Conservation (phyloP, 2,797 vertebrate genomes). For the Lacerta agilis region DNA sequence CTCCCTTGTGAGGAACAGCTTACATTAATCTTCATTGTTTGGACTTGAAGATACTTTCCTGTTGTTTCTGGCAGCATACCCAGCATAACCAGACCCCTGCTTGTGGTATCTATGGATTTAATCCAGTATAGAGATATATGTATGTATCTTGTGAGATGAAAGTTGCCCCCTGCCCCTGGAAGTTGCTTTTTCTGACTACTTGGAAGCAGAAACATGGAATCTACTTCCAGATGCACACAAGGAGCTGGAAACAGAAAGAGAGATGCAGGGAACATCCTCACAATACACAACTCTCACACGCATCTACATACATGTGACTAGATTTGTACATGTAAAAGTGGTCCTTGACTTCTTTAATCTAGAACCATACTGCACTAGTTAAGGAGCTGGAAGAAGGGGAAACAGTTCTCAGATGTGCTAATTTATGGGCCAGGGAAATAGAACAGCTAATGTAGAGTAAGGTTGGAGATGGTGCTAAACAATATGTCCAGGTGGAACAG, state of each 20-base stretch:
- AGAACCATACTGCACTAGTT: not conserved
- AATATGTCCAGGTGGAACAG: no score
- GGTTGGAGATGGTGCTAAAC: not conserved
- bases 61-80: not conserved
- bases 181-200: not conserved
- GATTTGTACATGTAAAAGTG: not conserved
- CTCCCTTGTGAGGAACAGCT: not conserved
- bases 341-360: not conserved
- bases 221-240: not conserved
- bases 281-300: not conserved
- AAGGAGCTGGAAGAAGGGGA: rapidly evolving
- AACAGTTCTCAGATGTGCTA: slow-evolving; percentile 60
- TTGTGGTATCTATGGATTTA: not conserved
- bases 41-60: not conserved
- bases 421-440: not conserved
- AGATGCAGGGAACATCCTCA: not conserved
- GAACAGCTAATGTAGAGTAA: not conserved
- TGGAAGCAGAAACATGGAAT: not conserved
- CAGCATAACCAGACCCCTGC: no score
- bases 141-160: not conserved
- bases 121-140: not conserved
- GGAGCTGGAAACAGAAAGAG: not conserved
- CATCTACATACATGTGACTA: not conserved
- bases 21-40: not conserved
- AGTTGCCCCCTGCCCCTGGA: not conserved